Evolutionary conservation across 1,140 invertebrate genomes (phyloP).

Genomic region (Bicyclus anynana): DNA sequence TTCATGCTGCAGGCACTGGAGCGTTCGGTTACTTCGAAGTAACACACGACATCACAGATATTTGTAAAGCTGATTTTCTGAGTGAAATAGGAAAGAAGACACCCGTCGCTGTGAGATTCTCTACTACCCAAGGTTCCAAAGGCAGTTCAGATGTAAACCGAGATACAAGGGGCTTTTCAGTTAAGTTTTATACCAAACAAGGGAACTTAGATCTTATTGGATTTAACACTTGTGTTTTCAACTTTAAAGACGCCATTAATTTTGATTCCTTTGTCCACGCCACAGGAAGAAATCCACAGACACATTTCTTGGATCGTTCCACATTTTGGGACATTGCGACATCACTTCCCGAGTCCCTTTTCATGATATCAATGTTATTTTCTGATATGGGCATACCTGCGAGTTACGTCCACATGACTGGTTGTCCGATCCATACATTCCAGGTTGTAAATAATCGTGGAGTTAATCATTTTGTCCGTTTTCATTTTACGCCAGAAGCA

Average conservation of each 20-base stretch:
- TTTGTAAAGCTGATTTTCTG: conserved; percentile 92
- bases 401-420: conserved; percentile 86
- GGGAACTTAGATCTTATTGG: conserved; percentile 1
- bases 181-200: background rate
- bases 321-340: conserved; percentile 96
- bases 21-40: conserved; percentile 98
- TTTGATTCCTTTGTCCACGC: conserved; percentile 81
- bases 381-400: conserved; percentile 93
- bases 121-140: conserved; percentile 92
- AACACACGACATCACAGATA: conserved; percentile 93
- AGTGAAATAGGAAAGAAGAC: conserved; percentile 90
- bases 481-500: conserved; percentile 84
- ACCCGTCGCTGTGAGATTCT: conserved; percentile 84
- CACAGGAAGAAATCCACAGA: conserved; percentile 85
- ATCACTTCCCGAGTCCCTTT: conserved; percentile 88
- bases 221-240: conserved; percentile 87
- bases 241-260: conserved; percentile 82
- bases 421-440: conserved; percentile 83
- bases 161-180: background rate
- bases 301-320: conserved; percentile 85
- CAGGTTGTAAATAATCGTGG: conserved; percentile 82
- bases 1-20: conserved; percentile 96
- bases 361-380: conserved; percentile 79
- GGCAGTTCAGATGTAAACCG: conserved; percentile 88
- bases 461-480: conserved; percentile 83